Conservation (phyloP, 2,797 vertebrate species). For the Acestrorhynchus altus region DNA sequence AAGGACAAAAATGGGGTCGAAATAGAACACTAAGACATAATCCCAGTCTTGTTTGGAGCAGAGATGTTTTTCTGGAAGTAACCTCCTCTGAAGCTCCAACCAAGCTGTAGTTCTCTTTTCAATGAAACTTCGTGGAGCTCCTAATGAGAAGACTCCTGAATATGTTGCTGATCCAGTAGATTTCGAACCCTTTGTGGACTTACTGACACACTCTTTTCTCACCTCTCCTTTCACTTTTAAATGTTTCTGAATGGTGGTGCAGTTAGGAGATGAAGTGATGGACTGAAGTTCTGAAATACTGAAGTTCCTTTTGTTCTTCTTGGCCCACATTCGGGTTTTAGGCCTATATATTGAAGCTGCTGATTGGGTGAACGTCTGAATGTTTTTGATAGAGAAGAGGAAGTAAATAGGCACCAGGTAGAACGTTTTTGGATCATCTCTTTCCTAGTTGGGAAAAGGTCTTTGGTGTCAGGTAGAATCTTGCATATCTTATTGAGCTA, state of each 20-base stretch:
- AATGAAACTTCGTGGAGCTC: not conserved
- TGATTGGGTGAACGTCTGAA: not conserved
- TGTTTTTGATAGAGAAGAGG: not conserved
- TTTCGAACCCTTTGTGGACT: not conserved
- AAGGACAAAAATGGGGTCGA: not conserved
- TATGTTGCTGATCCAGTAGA: too few species aligned
- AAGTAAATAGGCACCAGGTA: not conserved
- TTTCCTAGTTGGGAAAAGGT: not conserved
- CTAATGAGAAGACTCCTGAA: not conserved
- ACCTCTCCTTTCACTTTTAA: too few species aligned
- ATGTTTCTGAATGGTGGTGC: not conserved
- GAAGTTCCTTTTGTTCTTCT: not conserved
- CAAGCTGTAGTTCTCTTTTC: not conserved
- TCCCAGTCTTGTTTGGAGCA: not conserved
- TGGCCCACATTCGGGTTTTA: not conserved
- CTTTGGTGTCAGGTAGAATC: not conserved
- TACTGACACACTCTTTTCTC: not conserved
- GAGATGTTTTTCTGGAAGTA: not conserved
- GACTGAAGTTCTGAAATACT: too few species aligned
- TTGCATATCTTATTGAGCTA: not conserved
- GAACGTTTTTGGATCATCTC: not conserved
- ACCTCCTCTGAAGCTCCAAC: not conserved
- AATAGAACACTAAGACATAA: not conserved
- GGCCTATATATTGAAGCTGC: too few species aligned
- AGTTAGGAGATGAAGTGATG: not conserved